Evolutionary conservation across 2,113 vertebrate genomes (phyloP), one percentile per base, ranked within the genome.

Genomic region (Sakesphorus luctuosus): DNA sequence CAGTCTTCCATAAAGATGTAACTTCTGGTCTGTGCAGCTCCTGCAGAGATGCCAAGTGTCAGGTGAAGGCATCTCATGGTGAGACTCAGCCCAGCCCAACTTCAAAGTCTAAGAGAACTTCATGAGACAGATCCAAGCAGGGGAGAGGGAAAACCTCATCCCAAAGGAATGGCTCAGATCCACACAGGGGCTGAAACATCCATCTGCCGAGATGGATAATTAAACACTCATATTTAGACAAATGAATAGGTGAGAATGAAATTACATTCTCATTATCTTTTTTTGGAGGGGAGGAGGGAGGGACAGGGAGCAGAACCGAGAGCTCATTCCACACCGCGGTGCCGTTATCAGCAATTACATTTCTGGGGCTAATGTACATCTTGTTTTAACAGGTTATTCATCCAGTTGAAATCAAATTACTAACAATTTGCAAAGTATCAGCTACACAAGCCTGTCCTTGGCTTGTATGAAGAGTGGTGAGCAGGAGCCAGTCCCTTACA

Each of bases 351-450:
- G 79, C 94, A 88, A 95, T 96, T 95, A 96, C 63, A 95, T 95
- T 90, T 71, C 87, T 28, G 66, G 90, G 66, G 71, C 93, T 87
- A 93, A 96, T 63, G 82, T 17, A 36, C 14, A 8, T 29, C 91
- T 91, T 71, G 72, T 83, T 93, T 82, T 98, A 98, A 95, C 33
- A 82, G 97, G 95, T 98, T 96, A 96, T 65, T 93, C 94, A 97
- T 93, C 98, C 97, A 97, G 98, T 97, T 96, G 97, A 99, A 98
- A 98, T 98, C 96, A 96, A 98, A 98, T 98, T 98, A 98, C 97
- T 94, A 94, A 98, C 97, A 98, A 98, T 99, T 98, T 98, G 98
- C 98, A 98, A 98, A 98, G 98, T 98, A 98, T 98, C 98, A 98
- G 98, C 97, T 96, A 86, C 93, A 97, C 90, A 76, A 95, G 81